These are phyloP conservation scores for Mormyrus hasselquistii DNA, from an alignment of 2,797 vertebrate genomes.

Conservation along the genomic window DNA sequence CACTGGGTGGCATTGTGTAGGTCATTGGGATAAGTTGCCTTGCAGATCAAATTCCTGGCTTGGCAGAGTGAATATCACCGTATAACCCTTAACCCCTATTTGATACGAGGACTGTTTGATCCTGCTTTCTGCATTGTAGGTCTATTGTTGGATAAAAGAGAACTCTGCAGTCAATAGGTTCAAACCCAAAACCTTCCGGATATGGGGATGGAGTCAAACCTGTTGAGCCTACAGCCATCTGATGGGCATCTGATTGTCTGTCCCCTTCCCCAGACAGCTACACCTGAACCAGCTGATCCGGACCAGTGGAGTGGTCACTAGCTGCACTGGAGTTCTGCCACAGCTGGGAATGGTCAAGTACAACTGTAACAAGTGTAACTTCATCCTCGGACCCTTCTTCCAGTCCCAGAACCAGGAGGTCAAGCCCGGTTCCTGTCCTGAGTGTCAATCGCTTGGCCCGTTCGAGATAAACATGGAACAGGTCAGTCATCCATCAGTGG, in stretches of 20 bases:
- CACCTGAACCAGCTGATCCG: constrained; percentile 97
- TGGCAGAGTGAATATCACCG: background rate
- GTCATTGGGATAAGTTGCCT: background rate
- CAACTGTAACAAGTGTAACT: constrained; percentile 94
- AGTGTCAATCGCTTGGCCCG: constrained; percentile 89
- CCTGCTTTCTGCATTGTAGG: background rate
- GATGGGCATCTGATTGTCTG: background rate
- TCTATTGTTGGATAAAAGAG: background rate
- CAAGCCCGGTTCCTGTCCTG: constrained; percentile 95
- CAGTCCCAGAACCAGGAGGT: constrained; percentile 98
- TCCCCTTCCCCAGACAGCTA: constrained; percentile 69
- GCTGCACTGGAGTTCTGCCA: constrained; percentile 87
- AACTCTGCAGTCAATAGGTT: background rate
- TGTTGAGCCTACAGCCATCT: background rate
- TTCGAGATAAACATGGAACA: constrained; percentile 99
- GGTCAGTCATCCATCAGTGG: constrained; percentile 54
- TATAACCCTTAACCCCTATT: background rate
- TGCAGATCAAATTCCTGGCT: background rate
- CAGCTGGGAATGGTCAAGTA: constrained; percentile 97
- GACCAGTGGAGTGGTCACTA: constrained; percentile 90
- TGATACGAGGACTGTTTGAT: background rate
- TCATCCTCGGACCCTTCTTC: constrained; percentile 88
- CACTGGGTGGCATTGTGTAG: background rate
- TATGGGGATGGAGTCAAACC: background rate
- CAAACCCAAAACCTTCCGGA: background rate